These are phyloP conservation scores for Escarpia spicata DNA, from an alignment of 2,888 invertebrate genomes.

Conservation along the genomic window DNA sequence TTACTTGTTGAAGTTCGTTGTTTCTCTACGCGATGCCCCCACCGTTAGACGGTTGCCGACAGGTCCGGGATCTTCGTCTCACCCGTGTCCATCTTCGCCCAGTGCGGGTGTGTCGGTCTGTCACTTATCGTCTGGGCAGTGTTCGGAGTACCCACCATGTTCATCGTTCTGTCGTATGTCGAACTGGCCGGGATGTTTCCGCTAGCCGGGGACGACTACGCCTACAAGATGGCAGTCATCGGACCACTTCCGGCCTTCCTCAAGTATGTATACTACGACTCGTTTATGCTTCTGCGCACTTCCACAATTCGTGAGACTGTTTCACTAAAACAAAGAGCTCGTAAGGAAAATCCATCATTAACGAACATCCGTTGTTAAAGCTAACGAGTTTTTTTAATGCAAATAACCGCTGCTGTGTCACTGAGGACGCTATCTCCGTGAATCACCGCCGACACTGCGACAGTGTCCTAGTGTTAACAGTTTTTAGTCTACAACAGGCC, in stretches of 20 bases:
- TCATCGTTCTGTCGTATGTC: conserved; percentile 89
- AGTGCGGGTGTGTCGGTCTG: conserved; percentile 77
- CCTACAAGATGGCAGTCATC: conserved; percentile 67
- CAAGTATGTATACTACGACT: conserved; percentile 29
- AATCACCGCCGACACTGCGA: too few species aligned
- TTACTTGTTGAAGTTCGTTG: background rate
- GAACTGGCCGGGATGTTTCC: conserved; percentile 90
- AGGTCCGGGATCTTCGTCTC: conserved; percentile 96
- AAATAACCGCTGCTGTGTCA: too few species aligned
- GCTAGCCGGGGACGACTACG: conserved; percentile 66
- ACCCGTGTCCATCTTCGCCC: conserved; percentile 85
- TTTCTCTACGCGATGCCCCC: background rate
- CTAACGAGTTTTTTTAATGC: too few species aligned
- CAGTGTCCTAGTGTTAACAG: too few species aligned
- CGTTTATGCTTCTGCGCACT: background rate
- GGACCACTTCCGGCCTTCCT: conserved; percentile 60
- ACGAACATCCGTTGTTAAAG: too few species aligned
- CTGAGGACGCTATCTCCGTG: too few species aligned
- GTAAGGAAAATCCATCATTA: too few species aligned
- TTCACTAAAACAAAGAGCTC: too few species aligned
- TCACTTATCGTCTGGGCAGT: conserved; percentile 89
- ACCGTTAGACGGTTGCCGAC: conserved; percentile 59
- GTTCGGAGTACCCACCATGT: conserved; percentile 78
- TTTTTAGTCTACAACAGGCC: too few species aligned
- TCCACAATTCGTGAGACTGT: too few species aligned